Percentiles rank a stretch among this genome's conserved stretches.
These are phyloP conservation scores for Lepidurus arcticus DNA, from an alignment of 1,140 invertebrate species.

Conservation along the genomic window DNA sequence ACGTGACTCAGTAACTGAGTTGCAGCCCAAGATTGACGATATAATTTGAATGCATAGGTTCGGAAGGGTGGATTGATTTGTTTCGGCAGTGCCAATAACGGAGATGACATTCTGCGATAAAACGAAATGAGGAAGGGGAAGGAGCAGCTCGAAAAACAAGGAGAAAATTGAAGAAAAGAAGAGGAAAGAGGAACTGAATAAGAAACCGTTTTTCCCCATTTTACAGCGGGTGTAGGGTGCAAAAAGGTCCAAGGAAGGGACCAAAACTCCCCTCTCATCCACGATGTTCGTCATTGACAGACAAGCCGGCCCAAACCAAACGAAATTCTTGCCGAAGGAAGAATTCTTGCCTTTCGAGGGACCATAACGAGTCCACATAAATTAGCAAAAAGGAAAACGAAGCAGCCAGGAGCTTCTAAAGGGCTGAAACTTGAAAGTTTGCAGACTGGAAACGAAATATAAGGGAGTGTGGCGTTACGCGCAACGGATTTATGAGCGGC, in stretches of 20 bases:
- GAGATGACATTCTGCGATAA: not conserved
- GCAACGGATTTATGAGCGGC: not conserved
- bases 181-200: not conserved
- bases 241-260: not conserved
- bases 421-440: not conserved
- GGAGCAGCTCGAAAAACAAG: not conserved
- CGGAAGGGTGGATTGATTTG: not conserved
- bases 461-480: not conserved
- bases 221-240: conserved; percentile 5
- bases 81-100: not conserved
- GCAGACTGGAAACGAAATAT: not conserved
- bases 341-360: conserved; percentile 9
- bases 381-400: not conserved
- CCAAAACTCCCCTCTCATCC: not conserved
- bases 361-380: conserved; percentile 13
- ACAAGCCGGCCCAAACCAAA: not conserved
- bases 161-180: not conserved
- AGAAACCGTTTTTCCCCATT: conserved; percentile 18
- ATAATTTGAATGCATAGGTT: not conserved
- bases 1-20: not conserved
- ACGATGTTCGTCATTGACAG: not conserved
- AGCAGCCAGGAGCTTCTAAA: not conserved
- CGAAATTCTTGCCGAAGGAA: not conserved
- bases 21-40: not conserved
- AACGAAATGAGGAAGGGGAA: not conserved